These are phyloP conservation scores for Deroptyus accipitrinus DNA, from an alignment of 2,113 vertebrate species.

Conservation along the genomic window DNA sequence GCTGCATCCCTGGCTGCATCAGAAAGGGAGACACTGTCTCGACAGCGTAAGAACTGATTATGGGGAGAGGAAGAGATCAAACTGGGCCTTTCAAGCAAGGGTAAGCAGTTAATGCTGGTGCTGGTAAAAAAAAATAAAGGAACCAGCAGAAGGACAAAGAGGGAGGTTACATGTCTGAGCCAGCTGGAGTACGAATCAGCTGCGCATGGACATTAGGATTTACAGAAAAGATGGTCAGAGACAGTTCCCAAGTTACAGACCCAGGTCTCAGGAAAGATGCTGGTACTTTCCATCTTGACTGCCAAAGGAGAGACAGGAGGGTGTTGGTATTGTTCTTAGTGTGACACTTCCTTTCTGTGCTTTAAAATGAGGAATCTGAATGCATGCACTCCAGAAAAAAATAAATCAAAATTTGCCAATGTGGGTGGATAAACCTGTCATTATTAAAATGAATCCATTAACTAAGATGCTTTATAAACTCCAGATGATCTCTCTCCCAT, in stretches of 20 bases:
- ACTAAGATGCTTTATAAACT: constrained; percentile 67
- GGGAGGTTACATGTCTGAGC: not conserved
- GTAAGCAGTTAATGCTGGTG: not conserved
- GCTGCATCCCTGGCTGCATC: not conserved
- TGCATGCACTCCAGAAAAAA: not conserved
- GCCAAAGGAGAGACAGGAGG: not conserved
- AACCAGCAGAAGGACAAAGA: not conserved
- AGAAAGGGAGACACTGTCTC: not conserved
- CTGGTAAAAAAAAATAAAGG: no score
- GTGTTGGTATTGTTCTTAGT: not conserved
- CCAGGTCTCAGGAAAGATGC: not conserved
- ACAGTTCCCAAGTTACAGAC: not conserved
- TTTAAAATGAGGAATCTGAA: not conserved
- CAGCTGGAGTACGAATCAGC: not conserved
- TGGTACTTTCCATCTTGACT: not conserved
- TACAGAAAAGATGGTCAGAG: not conserved
- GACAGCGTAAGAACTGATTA: not conserved
- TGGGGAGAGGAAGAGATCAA: no score
- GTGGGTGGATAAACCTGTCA: constrained; percentile 58
- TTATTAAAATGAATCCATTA: constrained; percentile 73
- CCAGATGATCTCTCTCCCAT: constrained; percentile 67
- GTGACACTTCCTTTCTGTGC: not conserved
- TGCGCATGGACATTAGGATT: not conserved
- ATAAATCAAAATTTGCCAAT: constrained; percentile 37
- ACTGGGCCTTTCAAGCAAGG: not conserved